Evolutionary conservation across 2,797 vertebrate genomes (phyloP).

Genomic region (Pseudotriccus pelzelni): DNA sequence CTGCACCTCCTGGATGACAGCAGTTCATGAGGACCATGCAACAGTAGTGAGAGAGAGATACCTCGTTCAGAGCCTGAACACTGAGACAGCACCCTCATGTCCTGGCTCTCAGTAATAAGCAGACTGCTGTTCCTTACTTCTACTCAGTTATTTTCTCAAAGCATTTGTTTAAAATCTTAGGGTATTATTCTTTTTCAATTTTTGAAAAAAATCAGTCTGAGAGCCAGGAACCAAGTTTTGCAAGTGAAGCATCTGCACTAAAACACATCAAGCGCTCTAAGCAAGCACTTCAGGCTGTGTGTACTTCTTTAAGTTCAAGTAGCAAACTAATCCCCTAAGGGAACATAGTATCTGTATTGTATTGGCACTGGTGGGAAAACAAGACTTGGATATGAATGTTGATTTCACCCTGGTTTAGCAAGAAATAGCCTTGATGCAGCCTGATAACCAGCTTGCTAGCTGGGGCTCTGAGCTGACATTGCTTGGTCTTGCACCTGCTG

Average conservation of each 20-base stretch:
- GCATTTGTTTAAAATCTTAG: not conserved
- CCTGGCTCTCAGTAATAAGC: not conserved
- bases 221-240: not conserved
- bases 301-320: not conserved
- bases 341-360: not conserved
- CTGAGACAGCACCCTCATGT: not conserved
- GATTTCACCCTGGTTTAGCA: conserved; percentile 7
- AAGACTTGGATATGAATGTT: not conserved
- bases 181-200: not conserved
- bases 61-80: not conserved
- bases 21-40: not conserved
- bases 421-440: not conserved
- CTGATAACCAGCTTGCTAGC: not conserved
- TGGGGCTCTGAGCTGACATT: not conserved
- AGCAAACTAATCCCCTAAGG: not conserved
- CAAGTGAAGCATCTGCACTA: not conserved
- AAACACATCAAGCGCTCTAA: not conserved
- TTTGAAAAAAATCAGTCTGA: not conserved
- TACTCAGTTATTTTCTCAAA: not conserved
- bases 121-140: not conserved
- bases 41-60: not conserved
- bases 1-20: not conserved
- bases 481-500: conserved; percentile 56
- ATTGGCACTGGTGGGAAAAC: not conserved
- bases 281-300: not conserved